A percentile compares a stretch with the other conserved stretches of the same genome.
phyloP scores from a whole-genome alignment of 2,888 invertebrate genomes.

The Trichacis sp. region DNA sequence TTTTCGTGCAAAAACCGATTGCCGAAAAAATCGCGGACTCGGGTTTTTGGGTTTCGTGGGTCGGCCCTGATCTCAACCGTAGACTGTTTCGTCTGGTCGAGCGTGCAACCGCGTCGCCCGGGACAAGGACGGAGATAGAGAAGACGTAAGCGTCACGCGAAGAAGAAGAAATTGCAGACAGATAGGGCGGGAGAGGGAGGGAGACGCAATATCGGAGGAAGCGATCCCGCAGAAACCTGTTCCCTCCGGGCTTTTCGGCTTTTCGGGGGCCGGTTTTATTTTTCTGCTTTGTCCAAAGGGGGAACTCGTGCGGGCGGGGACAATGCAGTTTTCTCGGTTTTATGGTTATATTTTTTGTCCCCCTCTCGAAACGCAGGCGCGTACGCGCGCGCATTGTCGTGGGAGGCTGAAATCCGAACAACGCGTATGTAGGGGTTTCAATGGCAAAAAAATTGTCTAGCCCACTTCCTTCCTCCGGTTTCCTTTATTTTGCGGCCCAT shows the following conservation, averaged over 20 bases:
- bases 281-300: too few relatives aligned
- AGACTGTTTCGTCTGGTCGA: conserved; percentile 61
- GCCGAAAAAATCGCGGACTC: too few relatives aligned
- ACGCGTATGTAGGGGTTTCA: conserved; percentile 43
- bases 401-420: conserved; percentile 64
- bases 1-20: background rate
- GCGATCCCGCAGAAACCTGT: conserved; percentile 64
- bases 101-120: conserved; percentile 47
- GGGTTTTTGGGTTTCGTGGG: too few relatives aligned
- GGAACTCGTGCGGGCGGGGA: conserved; percentile 51
- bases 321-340: conserved; percentile 60
- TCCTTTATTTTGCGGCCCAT: conserved; percentile 36
- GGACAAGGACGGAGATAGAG: conserved; percentile 11
- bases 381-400: conserved; percentile 60
- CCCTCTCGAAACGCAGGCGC: conserved; percentile 22
- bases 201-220: conserved; percentile 30
- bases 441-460: conserved; percentile 49
- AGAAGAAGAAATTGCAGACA: conserved; percentile 39
- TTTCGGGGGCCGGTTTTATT: conserved; percentile 57
- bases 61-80: conserved; percentile 55
- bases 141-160: conserved; percentile 23
- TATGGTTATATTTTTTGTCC: too few relatives aligned
- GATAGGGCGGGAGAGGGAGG: conserved; percentile 33
- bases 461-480: conserved; percentile 49
- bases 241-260: conserved; percentile 59